Evolutionary conservation across 2,797 vertebrate genomes (phyloP).

Genomic region (Austrolebias charrua): DNA sequence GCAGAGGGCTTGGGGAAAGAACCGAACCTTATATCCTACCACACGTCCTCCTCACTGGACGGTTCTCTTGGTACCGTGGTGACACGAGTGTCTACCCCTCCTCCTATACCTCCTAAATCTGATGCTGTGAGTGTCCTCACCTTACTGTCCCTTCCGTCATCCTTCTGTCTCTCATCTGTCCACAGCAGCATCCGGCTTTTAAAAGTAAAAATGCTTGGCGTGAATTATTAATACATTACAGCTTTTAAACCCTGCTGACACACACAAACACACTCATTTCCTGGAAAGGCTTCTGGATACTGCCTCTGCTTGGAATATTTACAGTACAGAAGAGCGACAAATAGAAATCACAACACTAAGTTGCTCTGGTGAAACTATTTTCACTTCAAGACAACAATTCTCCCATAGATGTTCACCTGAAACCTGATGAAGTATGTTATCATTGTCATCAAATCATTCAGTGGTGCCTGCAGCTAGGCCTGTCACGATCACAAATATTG

Average conservation of each 20-base stretch:
- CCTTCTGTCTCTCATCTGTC: constrained; percentile 34
- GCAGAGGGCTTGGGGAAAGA: constrained; percentile 79
- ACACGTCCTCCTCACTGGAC: constrained; percentile 77
- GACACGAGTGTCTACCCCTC: constrained; percentile 80
- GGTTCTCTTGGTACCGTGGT: constrained; percentile 75
- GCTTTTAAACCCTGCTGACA: constrained; percentile 75
- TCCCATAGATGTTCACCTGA: too few species aligned
- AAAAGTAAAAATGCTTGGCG: constrained; percentile 59
- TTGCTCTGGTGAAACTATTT: background rate
- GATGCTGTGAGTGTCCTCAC: constrained; percentile 89
- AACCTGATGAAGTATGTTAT: too few species aligned
- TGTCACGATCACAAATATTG: too few species aligned
- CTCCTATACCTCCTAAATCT: constrained; percentile 94
- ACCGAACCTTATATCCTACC: constrained; percentile 86
- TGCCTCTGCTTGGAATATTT: constrained; percentile 19
- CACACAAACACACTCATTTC: constrained; percentile 44
- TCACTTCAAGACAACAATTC: background rate
- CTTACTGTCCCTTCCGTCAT: constrained; percentile 8
- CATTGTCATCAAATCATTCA: background rate
- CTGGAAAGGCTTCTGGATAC: constrained; percentile 47
- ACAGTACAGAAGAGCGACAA: background rate
- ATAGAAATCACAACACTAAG: background rate
- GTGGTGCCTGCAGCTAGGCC: background rate
- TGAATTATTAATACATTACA: constrained; percentile 81
- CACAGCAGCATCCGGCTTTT: constrained; percentile 61